Percentiles rank a stretch among this genome's conserved stretches.
These are phyloP conservation scores for Haliaeetus leucogaster DNA, from an alignment of 2,113 vertebrate species.

Conservation along the genomic window DNA sequence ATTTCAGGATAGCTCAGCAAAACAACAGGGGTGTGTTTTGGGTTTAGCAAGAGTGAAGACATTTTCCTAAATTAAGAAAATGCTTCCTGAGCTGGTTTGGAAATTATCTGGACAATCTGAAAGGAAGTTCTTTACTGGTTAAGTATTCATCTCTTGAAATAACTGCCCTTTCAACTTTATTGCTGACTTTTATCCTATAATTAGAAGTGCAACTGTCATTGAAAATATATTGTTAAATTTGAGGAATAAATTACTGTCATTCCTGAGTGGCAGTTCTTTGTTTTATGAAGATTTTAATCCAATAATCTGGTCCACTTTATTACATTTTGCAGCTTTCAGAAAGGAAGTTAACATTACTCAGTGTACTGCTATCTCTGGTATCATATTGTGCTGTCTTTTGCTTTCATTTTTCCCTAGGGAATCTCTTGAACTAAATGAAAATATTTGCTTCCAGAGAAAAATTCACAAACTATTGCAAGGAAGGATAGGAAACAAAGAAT, in stretches of 20 bases:
- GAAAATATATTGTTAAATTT: neutral
- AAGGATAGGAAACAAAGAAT: neutral
- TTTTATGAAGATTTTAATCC: neutral
- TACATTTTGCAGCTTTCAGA: neutral
- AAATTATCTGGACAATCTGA: neutral
- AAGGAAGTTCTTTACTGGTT: neutral
- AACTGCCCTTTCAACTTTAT: neutral
- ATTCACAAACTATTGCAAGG: neutral
- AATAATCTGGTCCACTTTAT: neutral
- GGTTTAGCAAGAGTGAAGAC: neutral
- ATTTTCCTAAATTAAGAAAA: neutral
- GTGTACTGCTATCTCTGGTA: neutral
- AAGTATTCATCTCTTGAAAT: neutral
- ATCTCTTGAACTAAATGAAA: neutral
- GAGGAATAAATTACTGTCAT: neutral
- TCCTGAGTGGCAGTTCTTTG: neutral
- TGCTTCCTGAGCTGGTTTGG: neutral
- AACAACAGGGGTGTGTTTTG: neutral
- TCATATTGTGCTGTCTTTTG: neutral
- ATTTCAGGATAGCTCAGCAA: neutral
- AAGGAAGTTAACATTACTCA: neutral
- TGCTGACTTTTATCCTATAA: neutral
- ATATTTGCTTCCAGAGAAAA: neutral
- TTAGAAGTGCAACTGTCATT: neutral
- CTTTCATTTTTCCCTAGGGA: neutral